phyloP scores from a whole-genome alignment of 2,888 invertebrate species.

The Scaptomyza tumidula region DNA sequence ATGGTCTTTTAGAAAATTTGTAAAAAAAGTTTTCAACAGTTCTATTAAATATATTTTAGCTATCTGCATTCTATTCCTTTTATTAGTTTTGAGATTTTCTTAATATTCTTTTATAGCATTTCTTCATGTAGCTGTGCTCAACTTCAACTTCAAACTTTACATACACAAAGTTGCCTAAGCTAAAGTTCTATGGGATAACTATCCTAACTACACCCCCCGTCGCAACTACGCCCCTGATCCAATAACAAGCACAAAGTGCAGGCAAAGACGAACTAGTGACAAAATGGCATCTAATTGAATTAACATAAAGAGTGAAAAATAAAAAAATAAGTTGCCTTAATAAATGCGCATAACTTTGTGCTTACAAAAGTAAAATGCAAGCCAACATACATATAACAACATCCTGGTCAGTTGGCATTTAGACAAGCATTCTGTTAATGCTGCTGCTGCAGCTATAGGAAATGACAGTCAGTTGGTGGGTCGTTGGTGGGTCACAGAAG shows the following conservation, averaged over 20 bases:
- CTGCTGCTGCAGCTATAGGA: constrained; percentile 44
- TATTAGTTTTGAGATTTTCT: no score
- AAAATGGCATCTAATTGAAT: constrained; percentile 73
- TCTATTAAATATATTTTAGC: no score
- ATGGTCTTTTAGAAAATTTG: no score
- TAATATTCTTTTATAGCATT: no score
- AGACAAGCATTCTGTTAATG: constrained; percentile 31
- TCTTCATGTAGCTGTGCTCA: no score
- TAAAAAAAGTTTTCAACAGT: no score
- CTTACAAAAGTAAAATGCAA: constrained; percentile 3
- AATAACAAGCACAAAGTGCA: constrained; percentile 4
- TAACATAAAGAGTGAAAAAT: constrained; percentile 58
- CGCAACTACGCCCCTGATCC: no score
- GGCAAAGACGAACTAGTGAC: constrained; percentile 30
- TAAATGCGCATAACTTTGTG: constrained; percentile 66
- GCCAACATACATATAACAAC: constrained; percentile 4
- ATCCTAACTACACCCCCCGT: no score
- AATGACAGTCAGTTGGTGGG: constrained; percentile 38
- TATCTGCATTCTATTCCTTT: no score
- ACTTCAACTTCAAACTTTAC: no score
- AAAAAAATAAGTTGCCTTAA: constrained; percentile 51
- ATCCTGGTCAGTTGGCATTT: constrained; percentile 73
- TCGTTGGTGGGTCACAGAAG: constrained; percentile 30
- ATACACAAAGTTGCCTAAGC: no score
- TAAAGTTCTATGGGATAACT: no score